These are phyloP conservation scores for Priocnemis perturbator DNA, from an alignment of 2,888 invertebrate genomes.

Conservation along the genomic window DNA sequence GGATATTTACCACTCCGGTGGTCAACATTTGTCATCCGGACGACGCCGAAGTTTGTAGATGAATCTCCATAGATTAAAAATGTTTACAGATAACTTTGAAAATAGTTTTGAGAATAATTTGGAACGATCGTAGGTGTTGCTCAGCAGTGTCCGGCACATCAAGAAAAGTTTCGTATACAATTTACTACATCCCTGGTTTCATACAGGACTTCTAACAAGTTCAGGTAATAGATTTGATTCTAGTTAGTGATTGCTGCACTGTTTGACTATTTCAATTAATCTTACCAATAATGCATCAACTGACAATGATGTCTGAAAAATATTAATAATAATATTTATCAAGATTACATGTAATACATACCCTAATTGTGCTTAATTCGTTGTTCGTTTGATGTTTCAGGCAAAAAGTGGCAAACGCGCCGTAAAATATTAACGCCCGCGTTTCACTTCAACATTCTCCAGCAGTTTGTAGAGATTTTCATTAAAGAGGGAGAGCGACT, in stretches of 20 bases:
- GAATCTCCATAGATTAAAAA: too few species aligned
- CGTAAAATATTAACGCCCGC: constrained; percentile 81
- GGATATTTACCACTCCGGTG: constrained; percentile 52
- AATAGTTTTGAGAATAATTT: not conserved
- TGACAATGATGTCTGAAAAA: too few species aligned
- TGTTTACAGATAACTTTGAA: too few species aligned
- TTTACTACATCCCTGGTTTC: constrained; percentile 74
- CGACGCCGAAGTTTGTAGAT: constrained; percentile 60
- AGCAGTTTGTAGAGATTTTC: constrained; percentile 73
- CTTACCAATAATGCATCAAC: too few species aligned
- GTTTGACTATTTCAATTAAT: too few species aligned
- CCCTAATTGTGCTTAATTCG: too few species aligned
- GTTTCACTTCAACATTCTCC: constrained; percentile 81
- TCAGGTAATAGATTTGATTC: constrained; percentile 67
- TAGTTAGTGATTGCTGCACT: too few species aligned
- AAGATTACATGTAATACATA: too few species aligned
- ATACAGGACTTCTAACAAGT: constrained; percentile 73
- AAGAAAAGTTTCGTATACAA: constrained; percentile 72
- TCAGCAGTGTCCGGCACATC: constrained; percentile 66
- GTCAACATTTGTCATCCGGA: constrained; percentile 63
- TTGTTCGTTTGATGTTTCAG: constrained; percentile 42
- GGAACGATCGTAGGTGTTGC: constrained; percentile 54
- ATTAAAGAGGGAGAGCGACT: constrained; percentile 74
- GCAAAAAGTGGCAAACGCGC: constrained; percentile 79
- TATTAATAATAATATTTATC: too few species aligned